Evolutionary conservation across 2,888 invertebrate genomes (phyloP).

Genomic region (Eupeodes latifasciatus): DNA sequence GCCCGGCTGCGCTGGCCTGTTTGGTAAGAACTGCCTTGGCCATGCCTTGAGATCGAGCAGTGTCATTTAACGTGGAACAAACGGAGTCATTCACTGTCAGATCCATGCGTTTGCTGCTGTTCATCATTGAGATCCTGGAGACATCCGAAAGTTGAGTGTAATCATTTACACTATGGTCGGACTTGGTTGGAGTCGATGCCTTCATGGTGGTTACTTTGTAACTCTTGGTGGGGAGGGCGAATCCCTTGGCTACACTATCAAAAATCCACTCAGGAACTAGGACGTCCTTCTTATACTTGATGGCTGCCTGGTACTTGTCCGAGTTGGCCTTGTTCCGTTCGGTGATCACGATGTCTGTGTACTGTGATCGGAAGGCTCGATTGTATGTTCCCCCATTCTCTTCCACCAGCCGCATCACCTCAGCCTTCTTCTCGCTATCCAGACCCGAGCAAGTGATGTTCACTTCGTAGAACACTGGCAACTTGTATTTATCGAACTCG

Average conservation of each 20-base stretch:
- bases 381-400: conserved; percentile 89
- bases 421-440: conserved; percentile 81
- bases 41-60: conserved; percentile 51
- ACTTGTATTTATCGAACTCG: conserved; percentile 87
- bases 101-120: conserved; percentile 73
- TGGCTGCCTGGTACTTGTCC: conserved; percentile 82
- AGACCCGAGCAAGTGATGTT: conserved; percentile 91
- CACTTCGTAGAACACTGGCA: conserved; percentile 91
- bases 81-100: conserved; percentile 78
- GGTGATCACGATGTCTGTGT: conserved; percentile 83
- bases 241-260: conserved; percentile 90
- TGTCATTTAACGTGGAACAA: conserved; percentile 73
- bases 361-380: conserved; percentile 83
- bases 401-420: conserved; percentile 88
- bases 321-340: conserved; percentile 81
- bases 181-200: conserved; percentile 89
- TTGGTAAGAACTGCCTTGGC: conserved; percentile 61
- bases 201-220: conserved; percentile 87
- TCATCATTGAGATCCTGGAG: conserved; percentile 80
- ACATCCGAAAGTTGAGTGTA: conserved; percentile 82
- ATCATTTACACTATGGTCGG: conserved; percentile 81
- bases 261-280: conserved; percentile 91
- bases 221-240: conserved; percentile 87
- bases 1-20: conserved; percentile 76
- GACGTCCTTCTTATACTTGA: conserved; percentile 85